Evolutionary conservation across 2,113 vertebrate genomes (phyloP).

Genomic region (Glaucidium brasilianum): DNA sequence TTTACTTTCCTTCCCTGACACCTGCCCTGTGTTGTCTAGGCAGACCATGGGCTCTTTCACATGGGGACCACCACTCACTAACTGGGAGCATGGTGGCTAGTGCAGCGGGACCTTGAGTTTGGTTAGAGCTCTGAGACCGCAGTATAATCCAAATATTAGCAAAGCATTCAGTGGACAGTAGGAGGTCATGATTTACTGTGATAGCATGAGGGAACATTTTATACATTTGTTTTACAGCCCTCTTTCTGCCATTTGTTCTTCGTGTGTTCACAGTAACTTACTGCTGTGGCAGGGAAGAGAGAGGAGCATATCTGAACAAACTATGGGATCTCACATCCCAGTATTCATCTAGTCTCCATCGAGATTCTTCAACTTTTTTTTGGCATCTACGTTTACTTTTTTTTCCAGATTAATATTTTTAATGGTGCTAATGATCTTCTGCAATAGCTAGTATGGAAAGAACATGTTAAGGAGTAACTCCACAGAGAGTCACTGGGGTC

Average conservation of each 20-base stretch:
- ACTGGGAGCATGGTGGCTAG: background rate
- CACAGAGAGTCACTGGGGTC: background rate
- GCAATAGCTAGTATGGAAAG: background rate
- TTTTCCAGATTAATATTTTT: background rate
- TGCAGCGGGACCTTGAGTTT: background rate
- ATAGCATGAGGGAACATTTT: background rate
- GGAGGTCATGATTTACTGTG: background rate
- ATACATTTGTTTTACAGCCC: background rate
- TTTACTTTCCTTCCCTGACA: background rate
- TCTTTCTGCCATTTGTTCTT: background rate
- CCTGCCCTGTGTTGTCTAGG: background rate
- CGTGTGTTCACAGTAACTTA: background rate
- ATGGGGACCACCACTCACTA: background rate
- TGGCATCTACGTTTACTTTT: background rate
- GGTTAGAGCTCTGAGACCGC: background rate
- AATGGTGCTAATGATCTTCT: background rate
- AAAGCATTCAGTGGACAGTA: background rate
- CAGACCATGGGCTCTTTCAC: background rate
- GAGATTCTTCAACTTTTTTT: background rate
- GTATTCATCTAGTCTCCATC: background rate
- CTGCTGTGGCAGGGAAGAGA: background rate
- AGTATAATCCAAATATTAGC: background rate
- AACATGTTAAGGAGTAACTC: background rate
- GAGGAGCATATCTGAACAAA: background rate
- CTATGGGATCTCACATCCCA: background rate